Percentiles rank a stretch among this genome's conserved stretches.
Conservation (phyloP, 1,140 invertebrate genomes). For the Neodiprion fabricii region DNA sequence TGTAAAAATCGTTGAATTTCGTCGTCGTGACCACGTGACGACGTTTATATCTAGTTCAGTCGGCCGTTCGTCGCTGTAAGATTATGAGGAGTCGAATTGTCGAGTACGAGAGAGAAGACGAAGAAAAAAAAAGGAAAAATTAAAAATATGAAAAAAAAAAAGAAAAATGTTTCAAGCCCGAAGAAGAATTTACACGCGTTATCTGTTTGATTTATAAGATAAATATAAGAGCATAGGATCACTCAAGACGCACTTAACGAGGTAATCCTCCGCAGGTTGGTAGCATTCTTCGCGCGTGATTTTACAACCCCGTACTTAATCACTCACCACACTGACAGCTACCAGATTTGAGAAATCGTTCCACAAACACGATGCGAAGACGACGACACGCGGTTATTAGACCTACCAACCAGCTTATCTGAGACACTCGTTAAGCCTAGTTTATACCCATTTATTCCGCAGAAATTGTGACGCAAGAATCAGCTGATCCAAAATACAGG, state of each 20-base stretch:
- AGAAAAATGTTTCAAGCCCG: background rate
- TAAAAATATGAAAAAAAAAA: constrained; percentile 51
- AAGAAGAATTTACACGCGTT: constrained; percentile 34
- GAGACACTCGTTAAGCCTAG: constrained; percentile 51
- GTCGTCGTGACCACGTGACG: too few relatives aligned
- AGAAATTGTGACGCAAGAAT: constrained; percentile 6
- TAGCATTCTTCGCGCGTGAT: constrained; percentile 38
- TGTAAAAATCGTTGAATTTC: too few relatives aligned
- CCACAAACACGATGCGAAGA: constrained; percentile 41
- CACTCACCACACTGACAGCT: constrained; percentile 46
- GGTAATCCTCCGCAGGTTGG: constrained; percentile 50
- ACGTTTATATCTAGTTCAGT: too few relatives aligned
- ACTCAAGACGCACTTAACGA: constrained; percentile 52
- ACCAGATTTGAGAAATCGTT: constrained; percentile 52
- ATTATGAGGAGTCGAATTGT: background rate
- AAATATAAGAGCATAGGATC: constrained; percentile 51
- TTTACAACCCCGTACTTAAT: constrained; percentile 52
- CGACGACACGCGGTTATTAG: constrained; percentile 28
- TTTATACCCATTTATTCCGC: constrained; percentile 52
- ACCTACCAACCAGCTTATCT: constrained; percentile 49
- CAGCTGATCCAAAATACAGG: constrained; percentile 9
- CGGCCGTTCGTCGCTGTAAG: too few relatives aligned
- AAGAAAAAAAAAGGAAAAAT: constrained; percentile 9
- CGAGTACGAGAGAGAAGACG: constrained; percentile 29
- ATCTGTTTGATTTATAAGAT: constrained; percentile 61